Evolutionary conservation across 2,888 invertebrate genomes (phyloP), one percentile per base, ranked within the genome.

Genomic region (Leptogaster cylindrica): DNA sequence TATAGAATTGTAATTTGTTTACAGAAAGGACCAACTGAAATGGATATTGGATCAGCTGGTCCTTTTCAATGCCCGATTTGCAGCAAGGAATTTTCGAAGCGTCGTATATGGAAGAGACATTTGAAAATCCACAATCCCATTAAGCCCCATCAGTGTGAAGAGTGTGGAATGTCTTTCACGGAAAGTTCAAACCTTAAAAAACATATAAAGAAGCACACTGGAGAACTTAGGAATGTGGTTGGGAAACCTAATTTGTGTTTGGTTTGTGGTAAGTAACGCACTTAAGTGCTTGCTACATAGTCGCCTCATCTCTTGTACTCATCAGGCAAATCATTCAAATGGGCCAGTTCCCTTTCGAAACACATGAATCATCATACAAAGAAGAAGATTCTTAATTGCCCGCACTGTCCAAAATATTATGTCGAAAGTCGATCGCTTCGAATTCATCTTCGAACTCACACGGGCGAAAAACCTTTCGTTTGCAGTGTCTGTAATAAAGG

Each of bases 341-440:
- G 83, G 82, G 80, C 82, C 2, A 83, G 82, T 1, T 83, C 83
- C 70, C 75, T 83, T 31, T 82, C 82, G 0, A 83, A 83, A 73
- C 83, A 83, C 70, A 83, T 82, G 81, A 83, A 83, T 70, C 82
- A 83, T 72, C 83, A 83, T 71, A 83, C 83, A 1, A 82, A 83
- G 2, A 82, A 82, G 71, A 83, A 83, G 72, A 74, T 83, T 44
- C 73, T 83, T 20, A 76, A 79, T 25, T 83, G 83, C 66, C 77
- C 81, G 64, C 81, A 77, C 72, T 83, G 83, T 71, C 78, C 77
- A 25, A 83, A 82, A 68, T 82, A 82, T 69, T 83, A 83, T 71
- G 83, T 82, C 2, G 83, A 83, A 74, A 81, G 79, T 68, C 74
- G 75, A 67, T 73, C 74, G 6, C 69, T 75, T 4, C 58, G 48